phyloP scores from a whole-genome alignment of 2,888 invertebrate species.

The Baccha elongata region DNA sequence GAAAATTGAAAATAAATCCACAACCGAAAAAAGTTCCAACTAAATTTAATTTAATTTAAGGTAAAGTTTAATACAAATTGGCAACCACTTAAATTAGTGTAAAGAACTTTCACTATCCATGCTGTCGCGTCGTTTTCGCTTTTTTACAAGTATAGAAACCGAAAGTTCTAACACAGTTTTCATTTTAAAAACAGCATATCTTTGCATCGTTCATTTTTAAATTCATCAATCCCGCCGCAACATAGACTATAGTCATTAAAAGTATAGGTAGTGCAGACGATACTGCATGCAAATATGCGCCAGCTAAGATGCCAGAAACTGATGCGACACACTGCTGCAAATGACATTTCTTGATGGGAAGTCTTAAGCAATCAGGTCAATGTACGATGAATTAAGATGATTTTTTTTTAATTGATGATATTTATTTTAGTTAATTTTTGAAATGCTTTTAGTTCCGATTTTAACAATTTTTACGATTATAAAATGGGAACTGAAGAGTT shows the following conservation, averaged over 20 bases:
- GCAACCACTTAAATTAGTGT: not conserved
- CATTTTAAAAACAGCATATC: slow-evolving; percentile 10
- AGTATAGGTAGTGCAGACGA: slow-evolving; percentile 43
- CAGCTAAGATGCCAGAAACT: slow-evolving; percentile 36
- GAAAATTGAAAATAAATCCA: too few species aligned
- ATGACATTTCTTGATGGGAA: slow-evolving; percentile 27
- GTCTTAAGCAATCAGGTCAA: slow-evolving; percentile 23
- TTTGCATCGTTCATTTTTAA: not conserved
- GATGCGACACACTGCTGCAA: slow-evolving; percentile 49
- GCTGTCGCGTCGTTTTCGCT: not conserved
- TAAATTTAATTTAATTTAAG: too few species aligned
- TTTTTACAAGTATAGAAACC: not conserved
- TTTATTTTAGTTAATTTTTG: too few species aligned
- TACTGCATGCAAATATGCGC: slow-evolving; percentile 56
- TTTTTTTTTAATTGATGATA: too few species aligned
- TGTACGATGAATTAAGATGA: slow-evolving; percentile 1
- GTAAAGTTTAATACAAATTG: not conserved
- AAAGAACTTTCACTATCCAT: slow-evolving; percentile 5
- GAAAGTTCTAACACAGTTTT: not conserved
- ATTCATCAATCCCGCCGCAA: not conserved
- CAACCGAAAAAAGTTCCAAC: too few species aligned
- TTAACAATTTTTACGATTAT: too few species aligned
- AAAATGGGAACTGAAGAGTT: too few species aligned
- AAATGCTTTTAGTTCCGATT: too few species aligned
- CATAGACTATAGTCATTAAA: not conserved